These are phyloP conservation scores for Pipistrellus nathusii DNA, from an alignment of 2,797 vertebrate genomes.

Conservation along the genomic window DNA sequence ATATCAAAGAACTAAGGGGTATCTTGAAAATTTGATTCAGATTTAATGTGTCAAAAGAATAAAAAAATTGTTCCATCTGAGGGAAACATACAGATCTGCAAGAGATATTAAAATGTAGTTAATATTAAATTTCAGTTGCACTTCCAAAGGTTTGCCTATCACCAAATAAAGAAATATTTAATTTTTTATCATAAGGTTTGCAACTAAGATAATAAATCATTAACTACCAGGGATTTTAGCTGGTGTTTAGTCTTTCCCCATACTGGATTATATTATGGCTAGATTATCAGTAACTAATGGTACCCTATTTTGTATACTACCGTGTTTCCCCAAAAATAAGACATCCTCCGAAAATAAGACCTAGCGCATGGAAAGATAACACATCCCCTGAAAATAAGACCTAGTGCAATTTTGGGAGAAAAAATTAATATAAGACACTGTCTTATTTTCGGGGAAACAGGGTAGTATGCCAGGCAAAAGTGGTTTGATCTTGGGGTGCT, in stretches of 20 bases:
- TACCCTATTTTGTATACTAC: background rate
- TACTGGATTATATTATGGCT: background rate
- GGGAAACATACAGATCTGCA: background rate
- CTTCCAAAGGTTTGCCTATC: background rate
- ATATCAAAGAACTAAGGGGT: background rate
- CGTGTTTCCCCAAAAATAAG: no score
- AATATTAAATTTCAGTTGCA: background rate
- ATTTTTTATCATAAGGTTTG: background rate
- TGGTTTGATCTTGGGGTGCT: background rate
- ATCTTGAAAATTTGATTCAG: background rate
- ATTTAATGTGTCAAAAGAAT: background rate
- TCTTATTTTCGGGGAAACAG: no score
- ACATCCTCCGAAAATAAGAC: no score
- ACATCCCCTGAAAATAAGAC: no score
- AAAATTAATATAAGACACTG: no score
- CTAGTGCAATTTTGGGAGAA: no score
- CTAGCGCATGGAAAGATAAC: no score
- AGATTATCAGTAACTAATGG: background rate
- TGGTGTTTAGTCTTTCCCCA: background rate
- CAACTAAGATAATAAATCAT: background rate
- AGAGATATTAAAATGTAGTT: background rate
- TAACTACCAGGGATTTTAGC: background rate
- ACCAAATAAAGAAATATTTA: background rate
- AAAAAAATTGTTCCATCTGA: background rate
- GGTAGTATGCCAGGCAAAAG: background rate